phyloP scores from a whole-genome alignment of 2,888 invertebrate genomes.

The Agrotis ipsilon region DNA sequence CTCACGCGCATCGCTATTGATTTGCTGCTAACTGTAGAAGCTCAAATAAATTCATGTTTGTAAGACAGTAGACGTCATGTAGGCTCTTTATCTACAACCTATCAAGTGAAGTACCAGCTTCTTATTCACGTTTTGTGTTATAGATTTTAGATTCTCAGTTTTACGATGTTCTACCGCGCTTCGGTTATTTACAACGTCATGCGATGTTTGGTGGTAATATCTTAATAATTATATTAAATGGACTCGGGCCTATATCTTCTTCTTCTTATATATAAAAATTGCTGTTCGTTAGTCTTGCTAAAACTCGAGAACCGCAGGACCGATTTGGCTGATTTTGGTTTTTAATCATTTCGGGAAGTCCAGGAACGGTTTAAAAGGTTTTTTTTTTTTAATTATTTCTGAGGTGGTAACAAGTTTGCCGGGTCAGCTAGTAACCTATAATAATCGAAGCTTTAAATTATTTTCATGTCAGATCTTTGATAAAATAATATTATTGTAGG shows the following conservation, averaged over 20 bases:
- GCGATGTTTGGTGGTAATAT: constrained; percentile 31
- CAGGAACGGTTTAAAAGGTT: no score
- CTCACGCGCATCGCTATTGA: constrained; percentile 66
- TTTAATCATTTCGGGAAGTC: no score
- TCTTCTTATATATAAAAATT: no score
- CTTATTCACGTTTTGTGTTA: constrained; percentile 32
- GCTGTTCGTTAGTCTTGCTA: no score
- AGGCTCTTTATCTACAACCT: constrained; percentile 40
- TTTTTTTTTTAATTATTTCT: no score
- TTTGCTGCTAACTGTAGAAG: constrained; percentile 73
- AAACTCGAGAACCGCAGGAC: no score
- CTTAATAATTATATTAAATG: constrained; percentile 25
- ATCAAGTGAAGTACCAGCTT: constrained; percentile 27
- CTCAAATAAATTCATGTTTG: constrained; percentile 77
- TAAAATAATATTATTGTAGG: constrained; percentile 6
- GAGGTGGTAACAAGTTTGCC: no score
- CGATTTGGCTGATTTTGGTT: no score
- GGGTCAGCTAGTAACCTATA: no score
- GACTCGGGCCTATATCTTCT: constrained; percentile 28
- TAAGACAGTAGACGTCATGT: constrained; percentile 67
- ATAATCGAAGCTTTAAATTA: constrained; percentile 13
- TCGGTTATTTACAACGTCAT: constrained; percentile 23
- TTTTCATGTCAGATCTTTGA: constrained; percentile 2
- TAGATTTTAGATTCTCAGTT: constrained; percentile 36
- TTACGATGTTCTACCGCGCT: constrained; percentile 32